phyloP scores from a whole-genome alignment of 1,140 invertebrate genomes.

The Manduca sexta region DNA sequence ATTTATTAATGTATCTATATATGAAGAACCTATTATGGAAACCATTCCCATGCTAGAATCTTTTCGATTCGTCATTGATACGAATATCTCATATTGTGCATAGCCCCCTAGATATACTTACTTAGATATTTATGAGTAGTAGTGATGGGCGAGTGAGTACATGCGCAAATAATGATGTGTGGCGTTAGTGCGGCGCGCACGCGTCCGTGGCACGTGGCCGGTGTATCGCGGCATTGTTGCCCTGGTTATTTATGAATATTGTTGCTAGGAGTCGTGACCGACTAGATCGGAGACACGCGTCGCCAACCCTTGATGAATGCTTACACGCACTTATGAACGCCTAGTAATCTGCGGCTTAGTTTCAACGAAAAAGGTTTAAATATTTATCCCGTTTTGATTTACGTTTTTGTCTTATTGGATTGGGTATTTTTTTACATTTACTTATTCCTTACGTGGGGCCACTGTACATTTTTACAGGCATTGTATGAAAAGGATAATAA shows the following conservation, averaged over 20 bases:
- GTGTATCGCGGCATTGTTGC: slow-evolving; percentile 33
- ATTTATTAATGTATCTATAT: no score
- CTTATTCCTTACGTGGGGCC: no score
- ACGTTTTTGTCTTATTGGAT: no score
- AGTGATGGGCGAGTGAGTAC: slow-evolving; percentile 6
- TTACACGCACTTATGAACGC: slow-evolving; percentile 48
- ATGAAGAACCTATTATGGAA: no score
- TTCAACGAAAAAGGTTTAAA: slow-evolving; percentile 4
- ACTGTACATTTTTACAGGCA: no score
- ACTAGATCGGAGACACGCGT: slow-evolving; percentile 44
- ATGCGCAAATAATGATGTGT: slow-evolving; percentile 55
- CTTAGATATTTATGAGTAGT: background rate
- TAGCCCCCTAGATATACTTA: no score
- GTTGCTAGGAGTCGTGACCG: slow-evolving; percentile 27
- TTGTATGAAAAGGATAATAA: no score
- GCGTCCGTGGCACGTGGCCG: slow-evolving; percentile 37
- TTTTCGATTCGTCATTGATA: no score
- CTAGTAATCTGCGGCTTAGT: slow-evolving; percentile 13
- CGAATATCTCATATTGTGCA: no score
- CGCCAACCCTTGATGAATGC: slow-evolving; percentile 28
- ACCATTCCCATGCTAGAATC: no score
- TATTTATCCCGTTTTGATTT: background rate
- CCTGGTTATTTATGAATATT: slow-evolving; percentile 65
- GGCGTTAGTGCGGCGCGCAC: slow-evolving; percentile 26
- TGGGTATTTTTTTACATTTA: no score